Evolutionary conservation across 2,797 vertebrate genomes (phyloP).

Genomic region (Galagoides demidoff): DNA sequence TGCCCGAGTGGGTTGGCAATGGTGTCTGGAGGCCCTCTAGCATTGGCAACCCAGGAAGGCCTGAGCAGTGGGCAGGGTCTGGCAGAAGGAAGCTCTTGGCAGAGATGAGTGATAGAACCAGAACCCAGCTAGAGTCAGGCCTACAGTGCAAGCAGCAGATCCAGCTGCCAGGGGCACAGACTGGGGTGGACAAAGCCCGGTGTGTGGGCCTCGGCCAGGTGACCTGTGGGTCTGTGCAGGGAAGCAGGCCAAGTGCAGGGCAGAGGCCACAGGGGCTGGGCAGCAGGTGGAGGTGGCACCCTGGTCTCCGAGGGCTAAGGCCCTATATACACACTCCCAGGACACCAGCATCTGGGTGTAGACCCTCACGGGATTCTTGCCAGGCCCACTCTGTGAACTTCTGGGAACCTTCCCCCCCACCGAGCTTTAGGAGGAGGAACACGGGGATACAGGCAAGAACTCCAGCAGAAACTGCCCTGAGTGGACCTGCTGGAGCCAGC

Average conservation of each 20-base stretch:
- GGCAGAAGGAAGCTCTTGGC: background rate
- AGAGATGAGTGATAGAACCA: background rate
- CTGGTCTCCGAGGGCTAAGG: background rate
- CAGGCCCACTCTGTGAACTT: background rate
- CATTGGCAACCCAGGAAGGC: background rate
- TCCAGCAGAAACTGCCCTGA: background rate
- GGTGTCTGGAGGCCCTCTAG: background rate
- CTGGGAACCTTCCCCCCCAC: background rate
- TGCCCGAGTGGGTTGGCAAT: background rate
- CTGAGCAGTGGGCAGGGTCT: background rate
- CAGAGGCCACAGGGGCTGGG: background rate
- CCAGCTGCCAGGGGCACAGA: background rate
- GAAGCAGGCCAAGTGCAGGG: background rate
- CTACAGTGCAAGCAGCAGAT: background rate
- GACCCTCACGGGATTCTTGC: background rate
- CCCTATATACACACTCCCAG: background rate
- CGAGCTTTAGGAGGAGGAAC: background rate
- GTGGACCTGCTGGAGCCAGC: background rate
- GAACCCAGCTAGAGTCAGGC: background rate
- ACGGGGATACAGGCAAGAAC: background rate
- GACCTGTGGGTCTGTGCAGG: background rate
- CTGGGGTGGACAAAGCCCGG: background rate
- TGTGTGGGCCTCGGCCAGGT: background rate
- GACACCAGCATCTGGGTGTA: background rate
- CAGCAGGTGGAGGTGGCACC: background rate